Evolutionary conservation across 37 sponge, comb jelly and placozoan genomes (phyloP).

Genomic region (Ephydatia muelleri): DNA sequence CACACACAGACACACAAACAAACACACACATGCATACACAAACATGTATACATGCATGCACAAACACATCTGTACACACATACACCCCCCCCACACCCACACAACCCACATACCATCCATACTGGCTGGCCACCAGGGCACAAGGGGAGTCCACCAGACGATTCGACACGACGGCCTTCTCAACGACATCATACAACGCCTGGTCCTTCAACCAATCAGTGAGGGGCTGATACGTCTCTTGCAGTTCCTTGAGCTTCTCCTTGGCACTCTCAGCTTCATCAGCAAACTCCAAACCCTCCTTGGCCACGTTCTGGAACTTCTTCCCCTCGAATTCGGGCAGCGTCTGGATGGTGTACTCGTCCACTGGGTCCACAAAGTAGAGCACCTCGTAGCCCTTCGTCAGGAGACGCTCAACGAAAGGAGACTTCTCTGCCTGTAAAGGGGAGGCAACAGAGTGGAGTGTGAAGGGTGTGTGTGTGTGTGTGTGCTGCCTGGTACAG

Average conservation of each 20-base stretch:
- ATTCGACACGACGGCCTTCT: constrained; percentile 93
- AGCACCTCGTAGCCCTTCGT: constrained; percentile 95
- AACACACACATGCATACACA: too few relatives aligned
- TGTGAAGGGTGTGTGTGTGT: not conserved
- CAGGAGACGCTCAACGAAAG: constrained; percentile 95
- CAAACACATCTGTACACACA: not conserved
- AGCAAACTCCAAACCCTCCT: constrained; percentile 89
- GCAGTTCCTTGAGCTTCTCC: constrained; percentile 76
- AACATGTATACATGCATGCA: not conserved
- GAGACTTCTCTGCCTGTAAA: constrained; percentile 73
- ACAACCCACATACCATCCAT: constrained; percentile 80
- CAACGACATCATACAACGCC: constrained; percentile 82
- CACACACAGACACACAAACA: not conserved
- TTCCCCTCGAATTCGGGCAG: constrained; percentile 96
- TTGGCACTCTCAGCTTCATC: constrained; percentile 88
- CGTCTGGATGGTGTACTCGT: constrained; percentile 89
- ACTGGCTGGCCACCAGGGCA: constrained; percentile 94
- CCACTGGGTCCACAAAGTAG: constrained; percentile 93
- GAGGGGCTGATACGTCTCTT: constrained; percentile 82
- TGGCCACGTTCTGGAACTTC: constrained; percentile 91
- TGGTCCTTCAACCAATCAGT: constrained; percentile 91
- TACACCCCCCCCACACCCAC: not conserved
- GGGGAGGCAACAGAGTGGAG: not conserved
- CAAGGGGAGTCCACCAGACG: constrained; percentile 94
- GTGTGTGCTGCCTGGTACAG: too few relatives aligned